A percentile compares a stretch with the other conserved stretches of the same genome.
Conservation (phyloP, 2,113 vertebrate species). For the Oncorhynchus gorbuscha region DNA sequence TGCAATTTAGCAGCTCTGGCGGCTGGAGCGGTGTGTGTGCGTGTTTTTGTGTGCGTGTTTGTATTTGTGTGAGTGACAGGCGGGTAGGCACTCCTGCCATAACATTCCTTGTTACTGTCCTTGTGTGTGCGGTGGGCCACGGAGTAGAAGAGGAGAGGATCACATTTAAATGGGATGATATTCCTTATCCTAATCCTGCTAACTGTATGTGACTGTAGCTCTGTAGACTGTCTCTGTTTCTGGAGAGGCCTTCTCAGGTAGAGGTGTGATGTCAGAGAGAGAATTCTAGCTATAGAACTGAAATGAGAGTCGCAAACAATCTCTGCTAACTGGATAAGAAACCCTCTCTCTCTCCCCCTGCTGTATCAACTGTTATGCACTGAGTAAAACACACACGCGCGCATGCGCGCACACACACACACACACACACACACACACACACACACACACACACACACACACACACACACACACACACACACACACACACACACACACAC, state of each 20-base stretch:
- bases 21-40: constrained; percentile 19
- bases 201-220: constrained; percentile 61
- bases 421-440: not conserved
- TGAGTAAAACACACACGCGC: not conserved
- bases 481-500: not conserved
- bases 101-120: constrained; percentile 73
- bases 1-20: constrained; percentile 82
- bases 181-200: constrained; percentile 79
- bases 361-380: too few relatives aligned
- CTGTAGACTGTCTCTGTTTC: constrained; percentile 56
- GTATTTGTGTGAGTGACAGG: constrained; percentile 76
- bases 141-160: constrained; percentile 11
- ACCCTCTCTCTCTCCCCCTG: constrained; percentile 24
- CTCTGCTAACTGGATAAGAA: constrained; percentile 42
- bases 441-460: not conserved
- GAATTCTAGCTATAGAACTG: constrained; percentile 56
- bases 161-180: constrained; percentile 68
- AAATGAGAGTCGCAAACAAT: constrained; percentile 47
- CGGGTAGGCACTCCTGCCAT: constrained; percentile 79
- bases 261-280: constrained; percentile 56
- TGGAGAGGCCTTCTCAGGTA: constrained; percentile 58
- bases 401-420: not conserved
- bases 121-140: constrained; percentile 52
- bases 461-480: not conserved
- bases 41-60: constrained; percentile 59